Percentiles rank a stretch among this genome's conserved stretches.
Evolutionary conservation across 2,888 invertebrate genomes (phyloP).

Genomic region (Microctonus brassicae): DNA sequence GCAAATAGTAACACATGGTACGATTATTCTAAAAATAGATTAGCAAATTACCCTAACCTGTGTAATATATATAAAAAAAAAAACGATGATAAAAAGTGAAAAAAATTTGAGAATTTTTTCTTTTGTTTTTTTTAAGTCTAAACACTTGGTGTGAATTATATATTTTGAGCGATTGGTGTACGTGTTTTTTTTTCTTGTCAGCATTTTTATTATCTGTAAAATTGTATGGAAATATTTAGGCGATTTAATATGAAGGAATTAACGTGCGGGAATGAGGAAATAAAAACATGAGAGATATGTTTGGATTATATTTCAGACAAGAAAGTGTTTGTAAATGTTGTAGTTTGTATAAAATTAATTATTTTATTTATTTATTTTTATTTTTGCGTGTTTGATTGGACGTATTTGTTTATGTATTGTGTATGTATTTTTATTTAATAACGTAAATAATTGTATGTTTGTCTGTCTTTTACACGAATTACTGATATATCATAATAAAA

Average conservation of each 20-base stretch:
- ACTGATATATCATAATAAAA: too few species aligned
- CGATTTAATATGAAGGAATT: neutral
- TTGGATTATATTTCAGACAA: neutral
- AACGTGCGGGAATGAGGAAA: neutral
- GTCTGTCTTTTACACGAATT: neutral
- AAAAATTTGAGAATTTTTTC: too few species aligned
- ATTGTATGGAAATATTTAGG: neutral
- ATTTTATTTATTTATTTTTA: neutral
- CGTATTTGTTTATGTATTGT: neutral
- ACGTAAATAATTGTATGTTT: neutral
- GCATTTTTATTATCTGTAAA: neutral
- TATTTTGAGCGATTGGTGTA: too few species aligned
- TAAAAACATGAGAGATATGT: neutral
- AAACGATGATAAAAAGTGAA: too few species aligned
- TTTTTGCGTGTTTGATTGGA: neutral
- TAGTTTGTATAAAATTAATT: neutral
- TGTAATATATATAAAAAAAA: neutral
- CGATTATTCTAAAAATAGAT: neutral
- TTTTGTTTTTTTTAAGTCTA: neutral
- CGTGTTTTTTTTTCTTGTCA: neutral
- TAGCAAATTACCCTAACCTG: neutral
- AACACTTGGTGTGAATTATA: neutral
- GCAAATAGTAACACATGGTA: neutral
- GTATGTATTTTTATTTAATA: neutral
- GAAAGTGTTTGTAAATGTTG: neutral